Evolutionary conservation across 2,113 vertebrate genomes (phyloP), one percentile per base, ranked within the genome.

Genomic region (Otolemur garnettii): DNA sequence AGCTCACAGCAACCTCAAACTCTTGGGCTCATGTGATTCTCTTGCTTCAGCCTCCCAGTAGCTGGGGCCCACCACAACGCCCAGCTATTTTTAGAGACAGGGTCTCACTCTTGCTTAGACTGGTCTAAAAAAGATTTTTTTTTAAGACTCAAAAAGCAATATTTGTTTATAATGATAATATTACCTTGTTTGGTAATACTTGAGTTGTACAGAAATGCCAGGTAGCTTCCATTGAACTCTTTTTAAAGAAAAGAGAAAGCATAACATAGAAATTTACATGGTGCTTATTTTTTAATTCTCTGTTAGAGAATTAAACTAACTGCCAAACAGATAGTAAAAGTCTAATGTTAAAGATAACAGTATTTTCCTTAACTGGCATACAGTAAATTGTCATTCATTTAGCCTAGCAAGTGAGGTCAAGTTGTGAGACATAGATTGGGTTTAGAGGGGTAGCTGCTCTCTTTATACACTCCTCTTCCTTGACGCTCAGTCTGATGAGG

Each of bases 231-330:
- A 55, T 13, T 87, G 81, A 90, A 92, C 93, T 89, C 3, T 45
- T 95, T 96, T 59, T 83, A 90, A 95, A 94, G 45, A 77, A 86
- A 79, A 89, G 60, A 64, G 22, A 53, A 87, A 75, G 4, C 11
- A 21, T 55, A 81, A 78, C 1, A 38, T 85, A 89, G 50, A 93
- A 4, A n/a, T 66, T 97, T 89, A 88, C 50, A 26, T 64, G 79
- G 55, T 64, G n/a, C 19, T 93, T 94, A 33, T 90, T 91, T 55
- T 72, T 13, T 74, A 68, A 75, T n/a, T 68, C 0, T 94, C 7
- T 89, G 0, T 28, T 78, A 79, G 53, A 38, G 38, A 38, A 38
- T 38, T 38, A 38, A 38, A 38, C 38, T 38, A 38, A 38, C 94
- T 60, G 33, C 78, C n/a, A 97, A 57, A 77, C 80, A 72, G 71